These are phyloP conservation scores for Macquaria australasica DNA, from an alignment of 2,113 vertebrate species.

Conservation along the genomic window DNA sequence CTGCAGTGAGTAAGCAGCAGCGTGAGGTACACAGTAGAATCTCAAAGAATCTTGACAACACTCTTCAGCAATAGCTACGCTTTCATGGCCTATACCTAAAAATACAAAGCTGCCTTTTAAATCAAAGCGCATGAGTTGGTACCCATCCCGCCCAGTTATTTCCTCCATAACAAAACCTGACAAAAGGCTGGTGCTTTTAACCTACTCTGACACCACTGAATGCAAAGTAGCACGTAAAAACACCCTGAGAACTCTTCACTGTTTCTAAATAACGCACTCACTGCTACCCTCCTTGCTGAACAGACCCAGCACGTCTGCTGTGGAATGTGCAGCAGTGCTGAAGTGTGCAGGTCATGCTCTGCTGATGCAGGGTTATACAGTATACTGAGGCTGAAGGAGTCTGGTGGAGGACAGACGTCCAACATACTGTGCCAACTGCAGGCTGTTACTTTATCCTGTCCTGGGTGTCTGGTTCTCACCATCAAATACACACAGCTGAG, in stretches of 20 bases:
- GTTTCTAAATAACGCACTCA: not conserved
- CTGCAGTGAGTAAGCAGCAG: constrained; percentile 7
- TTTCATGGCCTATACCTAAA: not conserved
- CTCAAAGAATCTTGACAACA: not conserved
- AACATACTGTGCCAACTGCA: constrained; percentile 48
- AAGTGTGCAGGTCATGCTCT: constrained; percentile 14
- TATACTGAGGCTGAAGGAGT: constrained; percentile 34
- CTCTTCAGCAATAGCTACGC: not conserved
- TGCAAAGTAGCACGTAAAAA: not conserved
- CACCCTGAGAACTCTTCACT: not conserved
- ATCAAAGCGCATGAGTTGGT: not conserved
- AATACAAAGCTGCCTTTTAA: not conserved
- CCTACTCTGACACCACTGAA: not conserved
- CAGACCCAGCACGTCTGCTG: not conserved
- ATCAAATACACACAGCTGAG: constrained; percentile 12
- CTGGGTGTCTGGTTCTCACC: constrained; percentile 49
- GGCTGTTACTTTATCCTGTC: constrained; percentile 58
- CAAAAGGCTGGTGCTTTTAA: not conserved
- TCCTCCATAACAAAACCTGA: not conserved
- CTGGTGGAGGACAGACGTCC: constrained; percentile 21
- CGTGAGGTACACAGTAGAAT: not conserved
- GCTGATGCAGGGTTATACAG: constrained; percentile 25
- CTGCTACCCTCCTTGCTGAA: not conserved
- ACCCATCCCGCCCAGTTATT: too few species aligned
- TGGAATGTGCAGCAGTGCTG: constrained; percentile 25